Evolutionary conservation across 2,797 vertebrate genomes (phyloP), one percentile per base, ranked within the genome.

Genomic region (Darevskia mixta): DNA sequence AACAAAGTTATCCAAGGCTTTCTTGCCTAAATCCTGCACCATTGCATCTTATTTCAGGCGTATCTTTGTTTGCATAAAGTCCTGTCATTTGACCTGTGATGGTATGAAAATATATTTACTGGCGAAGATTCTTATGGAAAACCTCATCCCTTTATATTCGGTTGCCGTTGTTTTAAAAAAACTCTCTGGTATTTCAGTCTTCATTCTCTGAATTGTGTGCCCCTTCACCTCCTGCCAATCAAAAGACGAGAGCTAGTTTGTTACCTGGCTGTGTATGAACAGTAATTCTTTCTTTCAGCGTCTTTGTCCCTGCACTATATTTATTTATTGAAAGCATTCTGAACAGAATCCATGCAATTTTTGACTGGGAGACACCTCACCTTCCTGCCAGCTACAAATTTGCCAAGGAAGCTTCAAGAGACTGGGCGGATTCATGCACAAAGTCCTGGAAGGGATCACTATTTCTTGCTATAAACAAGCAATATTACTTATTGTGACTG

Each of bases 401-500:
- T 0, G 11, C 1, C 6, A 9, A 25, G 11, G 3, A 80, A 76
- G 79, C 0, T 35, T 55, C 27, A 0, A 89, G 29, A 91, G 49
- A 83, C 45, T 64, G 86, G 67, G 17, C 61, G 0, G 13, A 83
- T 91, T 91, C 86, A 88, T 88, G 29, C 27, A 83, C 91, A 72
- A 86, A 90, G 76, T 82, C 77, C 86, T 87, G 86, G 88, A 90
- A 92, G 91, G 86, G 87, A 71, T 86, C 69, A 79, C 3, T 32
- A 0, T 89, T 90, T 83, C 88, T 90, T 93, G 90, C 61, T 94
- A 89, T 93, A 94, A 95, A 84, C 3, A 49, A 93, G 88, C 80
- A 27, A 88, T 92, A 93, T 94, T 93, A 90, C 91, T 91, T 93
- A 93, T 91, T 95, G 92, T 89, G 87, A 77, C 88, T 0, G 79